Conservation (phyloP, 2,888 invertebrate species). For the Callyntrura sp. region DNA sequence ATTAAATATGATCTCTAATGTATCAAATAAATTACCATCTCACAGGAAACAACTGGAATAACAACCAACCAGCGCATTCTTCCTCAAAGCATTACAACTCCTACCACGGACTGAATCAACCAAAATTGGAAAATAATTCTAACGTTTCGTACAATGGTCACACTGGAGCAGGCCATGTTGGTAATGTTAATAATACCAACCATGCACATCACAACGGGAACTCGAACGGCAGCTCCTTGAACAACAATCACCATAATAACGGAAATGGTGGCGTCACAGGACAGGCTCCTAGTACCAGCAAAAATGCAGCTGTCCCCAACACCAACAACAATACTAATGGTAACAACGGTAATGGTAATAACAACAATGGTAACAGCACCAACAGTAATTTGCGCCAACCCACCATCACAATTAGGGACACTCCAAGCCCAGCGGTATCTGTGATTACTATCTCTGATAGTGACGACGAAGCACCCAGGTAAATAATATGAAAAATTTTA, state of each 20-base stretch:
- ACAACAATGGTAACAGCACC: slow-evolving; percentile 82
- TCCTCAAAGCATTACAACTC: slow-evolving; percentile 78
- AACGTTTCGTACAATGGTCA: slow-evolving; percentile 70
- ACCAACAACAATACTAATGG: slow-evolving; percentile 17
- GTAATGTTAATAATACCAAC: slow-evolving; percentile 26
- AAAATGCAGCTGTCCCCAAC: slow-evolving; percentile 66
- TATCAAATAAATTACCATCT: too few species aligned
- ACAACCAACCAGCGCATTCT: slow-evolving; percentile 81
- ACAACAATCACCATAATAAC: slow-evolving; percentile 34
- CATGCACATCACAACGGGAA: slow-evolving; percentile 64
- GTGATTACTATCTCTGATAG: slow-evolving; percentile 98
- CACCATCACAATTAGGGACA: slow-evolving; percentile 97
- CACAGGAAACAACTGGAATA: slow-evolving; percentile 82
- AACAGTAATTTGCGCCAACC: slow-evolving; percentile 88
- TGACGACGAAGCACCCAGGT: slow-evolving; percentile 91
- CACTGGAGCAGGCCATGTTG: slow-evolving; percentile 42
- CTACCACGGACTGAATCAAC: slow-evolving; percentile 76
- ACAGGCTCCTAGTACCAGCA: slow-evolving; percentile 43
- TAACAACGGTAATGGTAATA: slow-evolving; percentile 81
- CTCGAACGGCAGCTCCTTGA: slow-evolving; percentile 58
- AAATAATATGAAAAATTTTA: slow-evolving; percentile 37
- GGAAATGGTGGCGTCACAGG: not conserved
- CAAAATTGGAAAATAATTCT: slow-evolving; percentile 78
- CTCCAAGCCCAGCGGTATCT: slow-evolving; percentile 97
- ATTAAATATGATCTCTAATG: not conserved